phyloP scores from a whole-genome alignment of 2,113 vertebrate species.

The Salvelinus namaycush region DNA sequence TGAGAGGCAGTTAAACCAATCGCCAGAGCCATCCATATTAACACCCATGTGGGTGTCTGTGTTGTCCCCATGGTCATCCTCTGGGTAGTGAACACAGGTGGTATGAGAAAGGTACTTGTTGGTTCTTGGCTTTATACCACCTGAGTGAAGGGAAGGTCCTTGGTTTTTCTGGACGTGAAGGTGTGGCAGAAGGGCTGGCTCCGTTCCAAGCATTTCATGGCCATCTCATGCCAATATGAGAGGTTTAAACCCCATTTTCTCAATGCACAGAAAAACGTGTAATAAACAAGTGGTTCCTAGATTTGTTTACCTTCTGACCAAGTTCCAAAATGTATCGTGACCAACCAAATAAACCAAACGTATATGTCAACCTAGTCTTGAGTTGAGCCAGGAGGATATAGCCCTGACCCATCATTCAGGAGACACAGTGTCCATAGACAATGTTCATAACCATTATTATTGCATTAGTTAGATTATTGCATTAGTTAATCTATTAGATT shows the following conservation, averaged over 20 bases:
- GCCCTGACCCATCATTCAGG: background rate
- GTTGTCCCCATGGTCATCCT: constrained; percentile 19
- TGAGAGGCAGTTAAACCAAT: constrained; percentile 16
- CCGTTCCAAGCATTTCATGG: background rate
- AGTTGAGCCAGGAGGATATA: too few relatives aligned
- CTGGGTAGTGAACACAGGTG: constrained; percentile 19
- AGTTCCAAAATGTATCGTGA: too few relatives aligned
- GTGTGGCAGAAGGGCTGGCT: constrained; percentile 14
- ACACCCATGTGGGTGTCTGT: constrained; percentile 24
- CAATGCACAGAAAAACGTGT: background rate
- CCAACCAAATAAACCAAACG: too few relatives aligned
- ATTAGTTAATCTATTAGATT: background rate
- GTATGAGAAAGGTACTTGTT: constrained; percentile 23
- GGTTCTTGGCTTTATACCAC: constrained; percentile 37
- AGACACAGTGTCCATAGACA: background rate
- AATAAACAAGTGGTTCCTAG: background rate
- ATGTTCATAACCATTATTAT: background rate
- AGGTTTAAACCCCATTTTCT: background rate
- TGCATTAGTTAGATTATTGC: background rate
- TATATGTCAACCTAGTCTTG: too few relatives aligned
- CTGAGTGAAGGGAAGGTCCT: constrained; percentile 11
- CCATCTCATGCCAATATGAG: background rate
- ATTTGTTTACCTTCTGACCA: background rate
- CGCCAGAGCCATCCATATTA: constrained; percentile 35
- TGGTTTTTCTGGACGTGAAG: constrained; percentile 21